Percentiles rank a stretch among this genome's conserved stretches.
Conservation (phyloP, 2,888 invertebrate genomes). For the Chrysodeixis includens region DNA sequence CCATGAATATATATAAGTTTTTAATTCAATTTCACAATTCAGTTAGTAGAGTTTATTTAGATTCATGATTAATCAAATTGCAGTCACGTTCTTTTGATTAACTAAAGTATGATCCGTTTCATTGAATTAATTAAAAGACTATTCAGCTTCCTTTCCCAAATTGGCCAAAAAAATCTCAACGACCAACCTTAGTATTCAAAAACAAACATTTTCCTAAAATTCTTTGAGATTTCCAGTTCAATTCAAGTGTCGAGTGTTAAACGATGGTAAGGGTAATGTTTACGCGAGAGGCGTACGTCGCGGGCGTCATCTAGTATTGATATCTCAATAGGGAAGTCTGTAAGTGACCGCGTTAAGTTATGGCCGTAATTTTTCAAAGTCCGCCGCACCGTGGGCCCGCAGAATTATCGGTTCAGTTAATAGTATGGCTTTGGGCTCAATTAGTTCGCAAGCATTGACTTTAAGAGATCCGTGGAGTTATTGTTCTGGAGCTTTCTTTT, state of each 20-base stretch:
- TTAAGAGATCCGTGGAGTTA: constrained; percentile 47
- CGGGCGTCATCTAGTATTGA: constrained; percentile 85
- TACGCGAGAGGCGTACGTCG: constrained; percentile 78
- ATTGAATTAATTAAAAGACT: not conserved
- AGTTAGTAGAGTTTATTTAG: not conserved
- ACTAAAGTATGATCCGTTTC: not conserved
- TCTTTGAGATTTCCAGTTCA: not conserved
- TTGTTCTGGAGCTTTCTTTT: constrained; percentile 38
- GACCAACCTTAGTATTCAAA: not conserved
- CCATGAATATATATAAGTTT: constrained; percentile 28
- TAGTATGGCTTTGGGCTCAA: constrained; percentile 81
- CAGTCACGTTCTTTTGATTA: not conserved
- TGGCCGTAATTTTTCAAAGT: constrained; percentile 86
- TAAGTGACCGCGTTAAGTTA: constrained; percentile 87
- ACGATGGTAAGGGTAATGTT: constrained; percentile 72
- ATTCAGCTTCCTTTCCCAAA: not conserved
- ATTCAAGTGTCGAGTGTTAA: constrained; percentile 39
- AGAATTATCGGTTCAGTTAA: constrained; percentile 79
- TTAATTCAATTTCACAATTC: constrained; percentile 16
- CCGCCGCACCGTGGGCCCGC: constrained; percentile 68
- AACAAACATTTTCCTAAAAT: not conserved
- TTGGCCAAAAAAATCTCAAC: not conserved
- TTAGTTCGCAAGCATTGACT: constrained; percentile 72
- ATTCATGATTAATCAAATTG: constrained; percentile 2
- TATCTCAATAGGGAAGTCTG: constrained; percentile 88